Evolutionary conservation across 1,140 invertebrate genomes (phyloP).

Genomic region (Micrasema minimum): DNA sequence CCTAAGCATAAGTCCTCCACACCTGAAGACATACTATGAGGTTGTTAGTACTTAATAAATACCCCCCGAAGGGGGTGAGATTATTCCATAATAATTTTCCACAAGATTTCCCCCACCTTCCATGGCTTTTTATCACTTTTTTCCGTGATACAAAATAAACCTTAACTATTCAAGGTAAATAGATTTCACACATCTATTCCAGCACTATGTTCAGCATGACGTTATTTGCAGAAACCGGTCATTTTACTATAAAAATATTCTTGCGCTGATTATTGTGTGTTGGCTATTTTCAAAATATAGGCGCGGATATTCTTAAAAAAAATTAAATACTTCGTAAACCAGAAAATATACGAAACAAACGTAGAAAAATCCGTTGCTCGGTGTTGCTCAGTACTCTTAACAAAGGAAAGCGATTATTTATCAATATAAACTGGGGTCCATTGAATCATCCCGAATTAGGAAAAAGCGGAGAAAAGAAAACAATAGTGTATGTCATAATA

Average conservation of each 20-base stretch:
- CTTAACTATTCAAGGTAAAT: constrained; percentile 41
- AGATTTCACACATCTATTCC: constrained; percentile 34
- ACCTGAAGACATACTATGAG: constrained; percentile 21
- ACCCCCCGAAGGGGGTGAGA: constrained; percentile 37
- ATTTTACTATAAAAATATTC: too few species aligned
- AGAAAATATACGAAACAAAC: too few species aligned
- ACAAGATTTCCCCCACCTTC: constrained; percentile 45
- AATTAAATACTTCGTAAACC: too few species aligned
- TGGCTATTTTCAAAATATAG: too few species aligned
- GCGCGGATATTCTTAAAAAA: too few species aligned
- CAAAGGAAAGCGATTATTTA: constrained; percentile 37
- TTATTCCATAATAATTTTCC: constrained; percentile 51
- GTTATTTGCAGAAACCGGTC: too few species aligned
- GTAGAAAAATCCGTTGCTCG: constrained; percentile 16
- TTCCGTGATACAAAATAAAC: constrained; percentile 44
- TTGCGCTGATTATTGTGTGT: too few species aligned
- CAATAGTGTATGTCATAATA: constrained; percentile 21
- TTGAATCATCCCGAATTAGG: constrained; percentile 29
- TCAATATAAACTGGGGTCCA: constrained; percentile 28
- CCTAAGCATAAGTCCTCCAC: constrained; percentile 31
- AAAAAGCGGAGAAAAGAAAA: constrained; percentile 23
- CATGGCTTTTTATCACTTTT: constrained; percentile 43
- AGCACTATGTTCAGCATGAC: too few species aligned
- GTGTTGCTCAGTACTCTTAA: constrained; percentile 16
- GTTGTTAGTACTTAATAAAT: constrained; percentile 42